Percentiles rank a stretch among this genome's conserved stretches.
Conservation (phyloP, 2,797 vertebrate genomes). For the Chelonia mydas region DNA sequence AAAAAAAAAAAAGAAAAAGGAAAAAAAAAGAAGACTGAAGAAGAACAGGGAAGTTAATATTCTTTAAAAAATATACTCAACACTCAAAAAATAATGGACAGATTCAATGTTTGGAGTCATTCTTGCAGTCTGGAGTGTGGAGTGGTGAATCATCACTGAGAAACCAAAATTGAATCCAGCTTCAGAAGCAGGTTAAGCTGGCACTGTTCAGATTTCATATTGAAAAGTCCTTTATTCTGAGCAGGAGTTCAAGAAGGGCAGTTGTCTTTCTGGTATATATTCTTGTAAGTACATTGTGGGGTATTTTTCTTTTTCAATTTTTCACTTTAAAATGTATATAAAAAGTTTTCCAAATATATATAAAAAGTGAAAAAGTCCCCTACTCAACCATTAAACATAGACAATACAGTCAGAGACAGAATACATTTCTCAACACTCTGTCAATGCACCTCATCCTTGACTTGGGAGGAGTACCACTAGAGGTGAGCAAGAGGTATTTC, state of each 20-base stretch:
- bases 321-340: background rate
- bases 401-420: background rate
- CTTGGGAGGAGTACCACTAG: too few relatives aligned
- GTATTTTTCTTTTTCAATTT: background rate
- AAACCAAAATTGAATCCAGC: background rate
- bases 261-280: background rate
- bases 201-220: background rate
- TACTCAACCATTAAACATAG: background rate
- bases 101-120: accelerated
- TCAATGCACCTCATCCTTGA: too few relatives aligned
- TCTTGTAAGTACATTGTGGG: accelerated
- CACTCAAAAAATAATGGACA: background rate
- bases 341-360: too few relatives aligned
- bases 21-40: too few relatives aligned
- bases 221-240: background rate
- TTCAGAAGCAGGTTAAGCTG: background rate
- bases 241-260: background rate
- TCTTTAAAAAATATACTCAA: background rate
- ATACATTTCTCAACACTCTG: background rate
- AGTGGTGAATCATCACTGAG: background rate
- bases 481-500: accelerated
- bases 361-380: background rate
- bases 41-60: background rate
- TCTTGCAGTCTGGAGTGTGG: background rate
- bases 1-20: too few relatives aligned